Base-by-base conservation (phyloP, 1,140 invertebrate species). In the Psilanteris sp. region DNA sequence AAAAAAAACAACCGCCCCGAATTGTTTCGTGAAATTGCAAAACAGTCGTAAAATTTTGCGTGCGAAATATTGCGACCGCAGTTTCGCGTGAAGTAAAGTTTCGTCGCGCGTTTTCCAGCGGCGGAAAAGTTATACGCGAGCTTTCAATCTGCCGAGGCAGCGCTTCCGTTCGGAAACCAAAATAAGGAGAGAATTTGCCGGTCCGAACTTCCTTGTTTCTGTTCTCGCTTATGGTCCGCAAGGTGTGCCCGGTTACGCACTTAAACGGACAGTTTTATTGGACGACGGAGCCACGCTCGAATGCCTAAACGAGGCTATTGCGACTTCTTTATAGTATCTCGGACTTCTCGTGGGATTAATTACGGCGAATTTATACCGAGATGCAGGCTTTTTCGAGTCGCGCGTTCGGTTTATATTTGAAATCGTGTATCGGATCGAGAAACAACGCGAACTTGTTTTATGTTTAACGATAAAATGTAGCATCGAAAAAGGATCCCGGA, bases 111-210 rank as follows among this genome's bases (percentile, higher is more conserved):
- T 20, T 55, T 26, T n/a, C 15, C 9, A 31, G 37, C 11, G 15
- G 24, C 14, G 15, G 13, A 27, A 57, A 78, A 62, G 55, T 70
- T 61, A 68, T 44, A 34, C 37, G 41, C 20, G 52, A 68, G 64
- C 52, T 41, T 61, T 46, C 39, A 41, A 54, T 44, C 24, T 24
- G 73, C 27, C 34, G 57, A 67, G 39, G 43, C 50, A 54, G 44
- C 29, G 27, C 46, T 44, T 52, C 62, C 52, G 54, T 57, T 59
- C 29, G 41, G 27, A 50, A 64, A 34, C 52, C 43, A 57, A 72
- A 77, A 34, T 18, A 37, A 46, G 57, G 31, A 72, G 29, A 20
- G 62, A 77, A 8, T 46, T 78, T 34, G 16, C 5, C 41, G 20
- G 52, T 61, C 50, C 2, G 22, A 29, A 52, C 27, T 52, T 46